Evolutionary conservation across 2,797 vertebrate species (phyloP).

Genomic region (Buphagus erythrorhynchus): DNA sequence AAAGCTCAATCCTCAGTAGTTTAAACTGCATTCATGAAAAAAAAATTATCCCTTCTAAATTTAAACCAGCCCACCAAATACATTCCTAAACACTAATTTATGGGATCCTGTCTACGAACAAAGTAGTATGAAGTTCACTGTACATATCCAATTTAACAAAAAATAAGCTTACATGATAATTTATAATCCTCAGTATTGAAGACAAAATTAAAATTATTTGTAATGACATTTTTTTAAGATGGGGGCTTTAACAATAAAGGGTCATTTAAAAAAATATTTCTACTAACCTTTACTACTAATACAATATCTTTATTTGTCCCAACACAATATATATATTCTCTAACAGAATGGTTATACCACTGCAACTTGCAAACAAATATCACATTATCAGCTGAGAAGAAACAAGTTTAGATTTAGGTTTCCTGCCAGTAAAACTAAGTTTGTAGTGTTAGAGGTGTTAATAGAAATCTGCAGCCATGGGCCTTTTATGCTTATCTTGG

Average conservation of each 20-base stretch:
- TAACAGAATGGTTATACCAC: conserved; percentile 28
- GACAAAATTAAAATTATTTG: background rate
- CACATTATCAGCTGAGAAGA: conserved; percentile 16
- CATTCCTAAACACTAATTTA: background rate
- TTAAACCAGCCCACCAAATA: background rate
- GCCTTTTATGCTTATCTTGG: conserved; percentile 79
- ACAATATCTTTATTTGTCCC: conserved; percentile 3
- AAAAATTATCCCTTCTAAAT: background rate
- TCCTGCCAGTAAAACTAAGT: conserved; percentile 2
- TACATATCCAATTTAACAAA: conserved; percentile 10
- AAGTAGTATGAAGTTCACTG: conserved; percentile 25
- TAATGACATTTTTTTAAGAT: background rate
- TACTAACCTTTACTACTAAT: conserved; percentile 22
- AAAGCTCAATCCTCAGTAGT: background rate
- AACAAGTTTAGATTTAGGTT: conserved; percentile 20
- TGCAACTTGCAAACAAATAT: conserved; percentile 33
- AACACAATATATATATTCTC: background rate
- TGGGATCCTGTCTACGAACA: background rate
- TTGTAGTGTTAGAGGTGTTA: background rate
- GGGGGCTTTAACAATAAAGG: background rate
- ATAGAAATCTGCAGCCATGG: conserved; percentile 64
- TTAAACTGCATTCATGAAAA: background rate
- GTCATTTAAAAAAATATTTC: background rate
- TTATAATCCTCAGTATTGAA: background rate
- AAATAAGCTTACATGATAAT: background rate